A percentile compares a stretch with the other conserved stretches of the same genome.
Conservation (phyloP, 1,140 invertebrate genomes). For the Drosophila willistoni region DNA sequence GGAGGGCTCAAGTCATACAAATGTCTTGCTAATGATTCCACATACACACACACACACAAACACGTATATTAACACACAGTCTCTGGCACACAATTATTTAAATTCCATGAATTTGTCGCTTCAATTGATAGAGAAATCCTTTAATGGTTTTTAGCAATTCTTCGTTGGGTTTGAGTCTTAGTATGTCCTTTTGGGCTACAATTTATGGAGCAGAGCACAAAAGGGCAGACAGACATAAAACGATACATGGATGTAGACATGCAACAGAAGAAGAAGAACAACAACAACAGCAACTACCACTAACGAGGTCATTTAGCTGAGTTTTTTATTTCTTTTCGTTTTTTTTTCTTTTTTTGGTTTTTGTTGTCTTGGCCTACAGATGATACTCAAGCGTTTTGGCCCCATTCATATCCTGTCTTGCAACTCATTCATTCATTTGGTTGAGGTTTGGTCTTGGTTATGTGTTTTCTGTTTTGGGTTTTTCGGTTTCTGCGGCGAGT, state of each 20-base stretch:
- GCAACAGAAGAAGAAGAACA: conserved; percentile 29
- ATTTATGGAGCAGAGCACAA: conserved; percentile 41
- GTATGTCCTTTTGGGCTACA: conserved; percentile 19
- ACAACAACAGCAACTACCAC: conserved; percentile 47
- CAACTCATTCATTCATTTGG: conserved; percentile 58
- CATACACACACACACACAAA: conserved; percentile 15
- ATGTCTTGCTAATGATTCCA: conserved; percentile 57
- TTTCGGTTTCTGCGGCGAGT: conserved; percentile 36
- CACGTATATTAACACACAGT: conserved; percentile 14
- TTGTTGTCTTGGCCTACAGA: conserved; percentile 24
- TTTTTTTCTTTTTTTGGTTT: conserved; percentile 23
- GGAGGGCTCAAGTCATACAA: conserved; percentile 44
- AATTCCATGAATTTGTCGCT: conserved; percentile 41
- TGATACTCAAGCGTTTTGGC: neutral
- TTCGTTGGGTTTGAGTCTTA: neutral
- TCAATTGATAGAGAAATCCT: conserved; percentile 4
- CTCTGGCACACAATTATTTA: conserved; percentile 49
- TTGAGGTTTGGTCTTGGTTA: neutral
- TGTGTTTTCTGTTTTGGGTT: conserved; percentile 23
- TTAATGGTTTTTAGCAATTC: conserved; percentile 1
- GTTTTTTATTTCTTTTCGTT: conserved; percentile 29
- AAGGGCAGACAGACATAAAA: conserved; percentile 26
- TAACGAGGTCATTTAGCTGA: conserved; percentile 63
- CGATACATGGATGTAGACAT: conserved; percentile 10
- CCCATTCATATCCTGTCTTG: conserved; percentile 55